phyloP scores from a whole-genome alignment of 1,140 invertebrate genomes.

The Drosophila hydei region DNA sequence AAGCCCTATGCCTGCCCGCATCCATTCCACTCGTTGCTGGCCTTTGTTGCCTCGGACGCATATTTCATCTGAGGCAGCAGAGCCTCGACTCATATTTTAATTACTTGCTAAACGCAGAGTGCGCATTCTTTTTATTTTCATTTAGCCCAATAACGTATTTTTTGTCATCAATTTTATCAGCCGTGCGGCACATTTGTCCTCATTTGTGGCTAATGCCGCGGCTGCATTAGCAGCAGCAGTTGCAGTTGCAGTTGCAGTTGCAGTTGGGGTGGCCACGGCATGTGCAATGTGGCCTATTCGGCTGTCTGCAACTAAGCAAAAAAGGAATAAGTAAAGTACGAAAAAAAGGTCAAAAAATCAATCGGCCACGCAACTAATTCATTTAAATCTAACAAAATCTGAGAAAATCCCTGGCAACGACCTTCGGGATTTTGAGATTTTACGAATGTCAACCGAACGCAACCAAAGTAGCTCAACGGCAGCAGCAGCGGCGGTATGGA shows the following conservation, averaged over 20 bases:
- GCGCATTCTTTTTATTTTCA: slow-evolving; percentile 66
- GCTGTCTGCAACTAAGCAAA: slow-evolving; percentile 6
- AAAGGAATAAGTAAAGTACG: slow-evolving; percentile 2
- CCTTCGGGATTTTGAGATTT: slow-evolving; percentile 84
- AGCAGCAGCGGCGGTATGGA: slow-evolving; percentile 19
- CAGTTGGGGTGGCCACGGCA: slow-evolving; percentile 36
- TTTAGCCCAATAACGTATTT: slow-evolving; percentile 50
- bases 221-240: slow-evolving; percentile 11
- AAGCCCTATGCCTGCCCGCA: slow-evolving; percentile 60
- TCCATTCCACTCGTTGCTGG: background rate
- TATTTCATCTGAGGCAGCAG: slow-evolving; percentile 52
- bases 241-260: slow-evolving; percentile 17
- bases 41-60: slow-evolving; percentile 59
- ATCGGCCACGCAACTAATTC: slow-evolving; percentile 84
- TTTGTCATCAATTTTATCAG: slow-evolving; percentile 48
- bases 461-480: slow-evolving; percentile 69
- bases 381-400: slow-evolving; percentile 84
- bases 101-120: slow-evolving; percentile 75
- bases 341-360: slow-evolving; percentile 84
- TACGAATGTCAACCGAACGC: slow-evolving; percentile 84
- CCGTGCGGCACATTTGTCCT: slow-evolving; percentile 57
- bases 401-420: slow-evolving; percentile 84
- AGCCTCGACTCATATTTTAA: slow-evolving; percentile 68
- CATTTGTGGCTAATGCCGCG: slow-evolving; percentile 35
- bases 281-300: slow-evolving; percentile 55